phyloP scores from a whole-genome alignment of 2,888 invertebrate genomes.

The Drosophila quinaria region DNA sequence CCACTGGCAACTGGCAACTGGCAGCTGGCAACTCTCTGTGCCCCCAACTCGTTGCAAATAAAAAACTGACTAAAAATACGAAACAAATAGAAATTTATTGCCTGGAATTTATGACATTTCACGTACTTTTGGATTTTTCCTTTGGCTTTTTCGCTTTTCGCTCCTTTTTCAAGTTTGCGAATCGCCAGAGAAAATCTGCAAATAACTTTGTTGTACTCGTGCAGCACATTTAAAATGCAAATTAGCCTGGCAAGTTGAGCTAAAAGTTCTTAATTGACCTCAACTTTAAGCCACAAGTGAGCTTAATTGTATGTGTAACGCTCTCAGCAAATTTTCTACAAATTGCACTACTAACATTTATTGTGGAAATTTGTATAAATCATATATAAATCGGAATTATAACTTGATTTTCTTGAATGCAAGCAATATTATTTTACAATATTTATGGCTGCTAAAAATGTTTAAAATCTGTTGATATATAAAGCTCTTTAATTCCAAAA shows the following conservation, averaged over 20 bases:
- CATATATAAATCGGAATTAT: background rate
- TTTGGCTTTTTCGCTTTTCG: constrained; percentile 6
- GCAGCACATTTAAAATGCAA: constrained; percentile 13
- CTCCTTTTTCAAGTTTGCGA: constrained; percentile 11
- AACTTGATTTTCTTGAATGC: background rate
- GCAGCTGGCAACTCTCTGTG: constrained; percentile 9
- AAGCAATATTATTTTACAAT: too few species aligned
- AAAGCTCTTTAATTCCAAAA: too few species aligned
- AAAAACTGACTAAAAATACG: constrained; percentile 60
- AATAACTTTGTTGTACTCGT: constrained; percentile 3
- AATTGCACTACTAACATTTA: background rate
- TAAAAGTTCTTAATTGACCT: constrained; percentile 20
- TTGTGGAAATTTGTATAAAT: too few species aligned
- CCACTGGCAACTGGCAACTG: constrained; percentile 8
- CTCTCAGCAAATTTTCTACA: too few species aligned
- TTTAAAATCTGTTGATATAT: too few species aligned
- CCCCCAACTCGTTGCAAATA: constrained; percentile 27
- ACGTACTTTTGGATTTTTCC: constrained; percentile 40
- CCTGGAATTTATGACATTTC: constrained; percentile 83
- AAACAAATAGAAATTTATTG: constrained; percentile 84
- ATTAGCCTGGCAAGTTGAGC: constrained; percentile 6
- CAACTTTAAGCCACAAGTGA: background rate
- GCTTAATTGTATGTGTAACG: background rate
- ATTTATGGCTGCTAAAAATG: too few species aligned
- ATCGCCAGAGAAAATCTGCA: constrained; percentile 2